Base-by-base conservation (phyloP, 2,888 invertebrate species). In the Orthosia gracilis region DNA sequence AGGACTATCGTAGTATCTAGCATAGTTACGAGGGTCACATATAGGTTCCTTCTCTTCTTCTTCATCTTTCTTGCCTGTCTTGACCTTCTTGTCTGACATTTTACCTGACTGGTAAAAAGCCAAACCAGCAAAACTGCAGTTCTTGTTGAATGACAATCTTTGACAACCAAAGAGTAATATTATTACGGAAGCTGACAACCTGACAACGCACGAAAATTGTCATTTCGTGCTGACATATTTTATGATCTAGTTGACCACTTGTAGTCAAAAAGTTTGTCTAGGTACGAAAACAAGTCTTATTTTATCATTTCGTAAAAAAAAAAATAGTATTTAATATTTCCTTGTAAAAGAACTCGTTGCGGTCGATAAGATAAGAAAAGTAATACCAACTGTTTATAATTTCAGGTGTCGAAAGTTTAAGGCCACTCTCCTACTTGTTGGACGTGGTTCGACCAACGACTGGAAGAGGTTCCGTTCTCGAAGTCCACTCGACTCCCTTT, bases 401-500 rank as follows among this genome's bases (percentile, higher is more conserved):
- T 82, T 15, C 69, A 80, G 77, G 82, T 57, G 80, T 75, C 1
- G 80, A 91, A 83, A 92, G 93, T 0, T 84, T 96, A 4, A 88
- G 96, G 70, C 96, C 96, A 0, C 86, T 96, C 0, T 96, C 96
- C 0, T 94, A 93, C 58, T 85, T 96, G 18, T 84, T 95, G 45
- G 96, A 96, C 66, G 80, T 94, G 72, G 96, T 96, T 40, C 87
- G 90, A 4, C 89, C 94, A 0, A 92, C 96, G 0, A 94, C 96
- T 0, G 93, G 90, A 4, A 88, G 96, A 58, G 96, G 96, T 0
- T 91, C 94, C 0, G 88, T 88, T 0, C 80, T 96, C 0, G 94
- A 95, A 84, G 92, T 96, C 0, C 94, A 96, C 81, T 96, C 96
- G 2, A 96, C 96, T 0, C 96, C 96, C 0, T 96, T 96, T 73